Evolutionary conservation across 2,797 vertebrate genomes (phyloP), one percentile per base, ranked within the genome.

Genomic region (Natrix natrix): DNA sequence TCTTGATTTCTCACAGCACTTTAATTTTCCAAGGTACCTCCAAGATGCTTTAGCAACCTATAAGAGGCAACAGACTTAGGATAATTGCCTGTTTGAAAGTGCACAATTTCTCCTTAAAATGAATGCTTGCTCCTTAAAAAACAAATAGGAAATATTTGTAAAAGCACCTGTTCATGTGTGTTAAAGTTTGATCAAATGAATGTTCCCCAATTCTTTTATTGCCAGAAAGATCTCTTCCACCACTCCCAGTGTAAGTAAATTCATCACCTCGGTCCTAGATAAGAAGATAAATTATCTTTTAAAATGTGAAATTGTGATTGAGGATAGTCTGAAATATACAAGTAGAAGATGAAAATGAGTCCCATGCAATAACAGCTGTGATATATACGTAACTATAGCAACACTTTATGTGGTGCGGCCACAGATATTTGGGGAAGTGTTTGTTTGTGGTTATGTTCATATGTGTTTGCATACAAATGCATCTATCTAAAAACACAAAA

Each of bases 131-230:
- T 87, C 52, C 74, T 87, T 87, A 57, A 11, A 87, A 48, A 74
- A 86, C 5, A 69, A 90, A 66, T 24, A 57, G 54, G n/a, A 32
- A 92, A 92, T 20, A 83, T 78, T 24, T 91, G 91, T 55, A 93
- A 94, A 93, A 94, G 96, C 97, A 99, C 99, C 99, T 99, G 98
- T 99, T 99, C 99, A 99, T 99, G 96, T 99, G 99, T 95, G 99
- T 99, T 96, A 99, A 97, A 2, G 99, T 99, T 97, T 99, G 99
- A 97, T 99, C 99, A 96, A 99, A 99, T 5, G 98, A 99, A 94
- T 99, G 99, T 95, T 99, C 99, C 92, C 99, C 99, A 56, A 99
- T 99, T 87, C 99, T 98, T 97, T 99, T 99, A 98, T 99, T 99
- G 95, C 99, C 99, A 78, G 99, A 99, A 96, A 99, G 98, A 98